Base-by-base conservation (phyloP, 2,888 invertebrate species). In the Acronicta psi region DNA sequence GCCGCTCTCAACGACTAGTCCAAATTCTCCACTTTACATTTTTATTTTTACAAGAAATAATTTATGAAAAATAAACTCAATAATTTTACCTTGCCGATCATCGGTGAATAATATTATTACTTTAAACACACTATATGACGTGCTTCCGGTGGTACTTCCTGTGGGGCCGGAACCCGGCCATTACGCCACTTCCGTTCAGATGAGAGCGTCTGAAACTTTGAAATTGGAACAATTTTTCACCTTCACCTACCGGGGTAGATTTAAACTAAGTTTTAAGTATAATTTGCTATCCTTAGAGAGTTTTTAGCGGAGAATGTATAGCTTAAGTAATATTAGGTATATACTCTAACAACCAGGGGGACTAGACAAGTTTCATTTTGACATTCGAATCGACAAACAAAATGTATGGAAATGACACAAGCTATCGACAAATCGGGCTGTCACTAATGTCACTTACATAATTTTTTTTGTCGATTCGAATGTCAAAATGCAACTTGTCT, bases 101-200 rank as follows among this genome's bases (percentile, higher is more conserved):
- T 46, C 37, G 37, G 23, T 63, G 57, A 60, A 56, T 64, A 59
- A 70, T 41, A 49, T 52, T 44, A 63, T 69, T 60, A 55, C 40
- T 47, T 69, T 45, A 18, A 55, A 54, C 58, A 42, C 55, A 59
- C 49, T 68, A 67, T 49, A 74, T 69, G 65, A 67, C 57, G 50
- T 55, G 46, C 82, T 73, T 84, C 86, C 84, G 82, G 45, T 52
- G 54, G 59, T 64, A 75, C 82, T 73, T 83, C 85, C 86, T 82
- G 85, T 73, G 54, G 56, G 53, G 73, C 83, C 86, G 90, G 90
- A 90, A 85, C 81, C 64, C 63, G 60, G 67, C 79, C 75, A 85
- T 88, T 88, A 89, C 85, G 81, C 82, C 85, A 86, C 85, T 77
- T 86, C 86, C 88, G 82, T 77, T 61, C 64, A 37, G 40, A 43